These are phyloP conservation scores for Diadophis punctatus DNA, from an alignment of 2,113 vertebrate species.

Conservation along the genomic window DNA sequence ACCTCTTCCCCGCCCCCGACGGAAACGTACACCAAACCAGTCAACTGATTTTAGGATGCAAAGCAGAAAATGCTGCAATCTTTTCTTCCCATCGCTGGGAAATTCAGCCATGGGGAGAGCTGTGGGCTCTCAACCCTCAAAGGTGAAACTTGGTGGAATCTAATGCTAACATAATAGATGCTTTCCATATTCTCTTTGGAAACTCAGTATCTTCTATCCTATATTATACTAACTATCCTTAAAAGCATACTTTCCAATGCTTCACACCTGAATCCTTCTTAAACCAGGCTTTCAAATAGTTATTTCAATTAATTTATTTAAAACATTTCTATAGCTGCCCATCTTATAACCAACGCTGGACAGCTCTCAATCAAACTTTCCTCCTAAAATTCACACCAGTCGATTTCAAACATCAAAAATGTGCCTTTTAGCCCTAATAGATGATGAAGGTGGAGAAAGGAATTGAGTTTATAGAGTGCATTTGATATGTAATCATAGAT, in stretches of 20 bases:
- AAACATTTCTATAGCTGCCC: background rate
- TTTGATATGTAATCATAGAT: background rate
- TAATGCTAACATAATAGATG: background rate
- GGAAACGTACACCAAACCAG: background rate
- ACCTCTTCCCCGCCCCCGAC: fast-evolving
- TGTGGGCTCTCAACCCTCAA: background rate
- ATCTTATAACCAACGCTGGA: background rate
- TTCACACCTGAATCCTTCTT: background rate
- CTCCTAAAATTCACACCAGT: background rate
- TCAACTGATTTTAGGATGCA: background rate
- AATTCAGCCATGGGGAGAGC: background rate
- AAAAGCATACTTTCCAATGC: background rate
- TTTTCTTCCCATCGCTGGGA: background rate
- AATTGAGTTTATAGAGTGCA: background rate
- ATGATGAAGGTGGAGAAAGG: background rate
- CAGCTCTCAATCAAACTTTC: background rate
- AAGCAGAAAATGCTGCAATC: background rate
- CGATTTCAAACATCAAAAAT: background rate
- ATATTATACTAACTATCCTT: background rate
- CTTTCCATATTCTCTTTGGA: background rate
- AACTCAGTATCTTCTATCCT: background rate
- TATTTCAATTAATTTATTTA: background rate
- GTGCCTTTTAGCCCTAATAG: background rate
- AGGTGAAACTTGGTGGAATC: background rate
- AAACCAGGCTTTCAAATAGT: background rate